Base-by-base conservation (phyloP, 1,140 invertebrate genomes). In the Bombus difficillimus region DNA sequence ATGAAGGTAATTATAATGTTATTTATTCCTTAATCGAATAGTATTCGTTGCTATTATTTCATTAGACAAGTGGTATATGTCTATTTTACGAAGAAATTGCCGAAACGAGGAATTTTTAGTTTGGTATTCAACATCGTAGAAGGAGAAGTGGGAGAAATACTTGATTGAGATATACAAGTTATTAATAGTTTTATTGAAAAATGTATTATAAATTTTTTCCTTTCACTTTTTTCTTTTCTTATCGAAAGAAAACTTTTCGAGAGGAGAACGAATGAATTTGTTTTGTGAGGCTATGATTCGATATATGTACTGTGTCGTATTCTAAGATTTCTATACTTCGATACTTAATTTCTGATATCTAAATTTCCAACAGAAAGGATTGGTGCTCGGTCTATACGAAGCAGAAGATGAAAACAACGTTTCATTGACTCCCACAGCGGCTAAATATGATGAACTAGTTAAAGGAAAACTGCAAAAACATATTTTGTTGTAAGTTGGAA, bases 351-450 rank as follows among this genome's bases (percentile, higher is more conserved):
- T 22, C 1, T 57, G 10, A 69, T 53, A 72, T 74, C 81, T 86
- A 87, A 28, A 74, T 86, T 86, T 74, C 57, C 43, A 62, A 86
- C 82, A 94, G 93, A 93, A 92, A 88, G 93, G 93, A 85, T 91
- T 94, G 59, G 96, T 96, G 53, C 92, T 97, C 68, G 96, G 96
- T 83, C 94, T 96, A 47, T 96, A 96, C 88, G 93, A 93, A 72
- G 90, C 94, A 83, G 94, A 95, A 79, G 94, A 95, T 86, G 92
- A 95, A 75, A 92, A 95, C 80, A 93, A 89, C 57, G 57, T 95
- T 64, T 93, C 92, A 41, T 91, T 97, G 57, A 96, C 96, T 64
- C 92, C 94, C 66, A 90, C 95, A 81, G 96, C 96, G 79, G 90
- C 94, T 87, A 93, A 94, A 80, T 96, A 96, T 88, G 95, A 96